Conservation (phyloP, 2,113 vertebrate species). For the Gasterosteus aculeatus region DNA sequence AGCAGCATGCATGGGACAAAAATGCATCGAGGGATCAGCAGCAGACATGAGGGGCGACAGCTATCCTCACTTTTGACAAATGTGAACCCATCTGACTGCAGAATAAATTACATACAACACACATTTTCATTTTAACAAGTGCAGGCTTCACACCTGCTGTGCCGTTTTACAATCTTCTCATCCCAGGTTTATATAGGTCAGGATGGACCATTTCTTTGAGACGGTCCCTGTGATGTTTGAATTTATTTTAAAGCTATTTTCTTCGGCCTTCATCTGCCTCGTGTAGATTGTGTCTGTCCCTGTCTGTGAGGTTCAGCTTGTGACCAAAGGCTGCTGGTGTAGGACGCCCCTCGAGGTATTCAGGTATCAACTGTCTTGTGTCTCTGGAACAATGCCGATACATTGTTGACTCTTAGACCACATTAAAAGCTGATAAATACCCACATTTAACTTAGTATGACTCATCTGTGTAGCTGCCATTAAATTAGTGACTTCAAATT, state of each 20-base stretch:
- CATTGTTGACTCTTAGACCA: neutral
- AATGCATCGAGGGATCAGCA: constrained; percentile 35
- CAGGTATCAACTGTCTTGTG: constrained; percentile 7
- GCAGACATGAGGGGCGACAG: constrained; percentile 38
- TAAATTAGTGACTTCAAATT: constrained; percentile 16
- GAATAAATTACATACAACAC: constrained; percentile 19
- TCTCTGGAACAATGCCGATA: neutral
- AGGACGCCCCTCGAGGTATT: neutral
- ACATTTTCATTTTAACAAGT: constrained; percentile 2
- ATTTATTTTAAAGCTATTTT: constrained; percentile 10
- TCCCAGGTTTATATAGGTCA: neutral
- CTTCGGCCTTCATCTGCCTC: neutral
- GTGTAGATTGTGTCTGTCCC: neutral
- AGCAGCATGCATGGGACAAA: constrained; percentile 25
- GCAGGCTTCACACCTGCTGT: constrained; percentile 2
- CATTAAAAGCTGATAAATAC: constrained; percentile 24
- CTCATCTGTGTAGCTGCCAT: constrained; percentile 10
- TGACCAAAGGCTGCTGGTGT: neutral
- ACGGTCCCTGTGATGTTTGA: neutral
- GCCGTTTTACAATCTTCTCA: neutral
- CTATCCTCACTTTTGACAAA: constrained; percentile 38
- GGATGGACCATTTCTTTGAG: neutral
- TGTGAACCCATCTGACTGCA: constrained; percentile 37
- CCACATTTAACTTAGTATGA: constrained; percentile 23
- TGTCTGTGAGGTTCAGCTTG: neutral